These are phyloP conservation scores for Ditula angustiorana DNA, from an alignment of 2,888 invertebrate genomes.

Conservation along the genomic window DNA sequence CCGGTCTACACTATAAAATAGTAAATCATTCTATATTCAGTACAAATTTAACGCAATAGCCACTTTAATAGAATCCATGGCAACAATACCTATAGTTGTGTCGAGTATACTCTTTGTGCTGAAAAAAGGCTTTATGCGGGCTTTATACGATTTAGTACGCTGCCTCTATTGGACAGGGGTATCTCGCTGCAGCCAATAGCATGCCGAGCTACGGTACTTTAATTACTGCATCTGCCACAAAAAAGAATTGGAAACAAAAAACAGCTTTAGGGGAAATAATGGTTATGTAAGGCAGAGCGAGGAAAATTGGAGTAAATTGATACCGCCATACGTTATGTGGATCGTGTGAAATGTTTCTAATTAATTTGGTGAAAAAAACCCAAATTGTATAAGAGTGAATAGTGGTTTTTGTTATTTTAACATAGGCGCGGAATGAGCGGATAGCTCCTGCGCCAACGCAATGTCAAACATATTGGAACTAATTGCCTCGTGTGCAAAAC, in stretches of 20 bases:
- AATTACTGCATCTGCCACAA: slow-evolving; percentile 66
- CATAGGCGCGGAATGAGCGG: too few relatives aligned
- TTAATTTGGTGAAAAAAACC: not conserved
- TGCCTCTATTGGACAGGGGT: slow-evolving; percentile 59
- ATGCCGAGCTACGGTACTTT: slow-evolving; percentile 54
- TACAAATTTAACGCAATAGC: slow-evolving; percentile 55
- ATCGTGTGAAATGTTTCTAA: slow-evolving; percentile 6
- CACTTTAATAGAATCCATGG: slow-evolving; percentile 67
- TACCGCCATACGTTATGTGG: slow-evolving; percentile 50
- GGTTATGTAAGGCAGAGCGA: slow-evolving; percentile 62
- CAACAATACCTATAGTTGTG: slow-evolving; percentile 68
- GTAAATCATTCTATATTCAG: slow-evolving; percentile 60
- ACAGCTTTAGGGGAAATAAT: slow-evolving; percentile 49
- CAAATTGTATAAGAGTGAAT: too few relatives aligned
- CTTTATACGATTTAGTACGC: slow-evolving; percentile 66
- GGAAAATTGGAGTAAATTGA: slow-evolving; percentile 74
- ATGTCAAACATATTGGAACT: too few relatives aligned
- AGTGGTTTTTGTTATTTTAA: slow-evolving; percentile 18
- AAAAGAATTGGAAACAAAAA: slow-evolving; percentile 61
- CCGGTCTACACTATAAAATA: slow-evolving; percentile 54
- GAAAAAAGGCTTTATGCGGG: slow-evolving; percentile 65
- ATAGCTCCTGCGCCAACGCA: too few relatives aligned
- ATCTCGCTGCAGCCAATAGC: slow-evolving; percentile 66
- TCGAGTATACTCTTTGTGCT: slow-evolving; percentile 54
- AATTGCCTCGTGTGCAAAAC: too few relatives aligned